phyloP scores from a whole-genome alignment of 2,113 vertebrate species.

The Elachura formosa region DNA sequence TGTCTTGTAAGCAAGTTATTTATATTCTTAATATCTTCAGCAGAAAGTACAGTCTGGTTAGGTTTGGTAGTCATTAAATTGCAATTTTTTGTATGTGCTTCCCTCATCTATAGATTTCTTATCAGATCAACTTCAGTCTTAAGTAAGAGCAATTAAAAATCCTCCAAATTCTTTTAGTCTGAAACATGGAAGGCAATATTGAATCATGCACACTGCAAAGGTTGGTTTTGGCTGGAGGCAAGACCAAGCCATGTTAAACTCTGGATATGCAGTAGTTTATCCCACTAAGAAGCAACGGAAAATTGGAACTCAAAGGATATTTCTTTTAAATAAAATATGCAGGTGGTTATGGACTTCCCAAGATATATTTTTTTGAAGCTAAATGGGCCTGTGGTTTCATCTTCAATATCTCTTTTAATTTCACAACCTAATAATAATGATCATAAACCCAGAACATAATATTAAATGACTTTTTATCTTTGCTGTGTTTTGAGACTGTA shows the following conservation, averaged over 20 bases:
- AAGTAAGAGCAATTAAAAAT: not conserved
- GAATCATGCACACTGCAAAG: not conserved
- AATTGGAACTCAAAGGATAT: not conserved
- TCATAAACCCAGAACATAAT: not conserved
- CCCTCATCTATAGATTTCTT: not conserved
- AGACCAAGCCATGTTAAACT: not conserved
- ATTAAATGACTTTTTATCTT: not conserved
- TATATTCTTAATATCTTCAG: constrained; percentile 14
- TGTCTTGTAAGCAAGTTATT: constrained; percentile 28
- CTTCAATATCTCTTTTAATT: not conserved
- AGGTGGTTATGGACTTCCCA: not conserved
- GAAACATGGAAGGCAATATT: not conserved
- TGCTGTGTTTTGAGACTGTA: not conserved
- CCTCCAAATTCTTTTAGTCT: not conserved
- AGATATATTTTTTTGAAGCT: not conserved
- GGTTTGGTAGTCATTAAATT: constrained; percentile 14
- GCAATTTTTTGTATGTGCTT: not conserved
- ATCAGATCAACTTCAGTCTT: not conserved
- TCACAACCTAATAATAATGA: not conserved
- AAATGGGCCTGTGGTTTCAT: not conserved
- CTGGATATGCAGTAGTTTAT: not conserved
- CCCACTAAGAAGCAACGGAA: not conserved
- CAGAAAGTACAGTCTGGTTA: constrained; percentile 26
- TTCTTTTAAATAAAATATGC: not conserved
- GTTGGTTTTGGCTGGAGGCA: not conserved